Conservation (phyloP, 2,888 invertebrate genomes). For the Sesia bembeciformis region DNA sequence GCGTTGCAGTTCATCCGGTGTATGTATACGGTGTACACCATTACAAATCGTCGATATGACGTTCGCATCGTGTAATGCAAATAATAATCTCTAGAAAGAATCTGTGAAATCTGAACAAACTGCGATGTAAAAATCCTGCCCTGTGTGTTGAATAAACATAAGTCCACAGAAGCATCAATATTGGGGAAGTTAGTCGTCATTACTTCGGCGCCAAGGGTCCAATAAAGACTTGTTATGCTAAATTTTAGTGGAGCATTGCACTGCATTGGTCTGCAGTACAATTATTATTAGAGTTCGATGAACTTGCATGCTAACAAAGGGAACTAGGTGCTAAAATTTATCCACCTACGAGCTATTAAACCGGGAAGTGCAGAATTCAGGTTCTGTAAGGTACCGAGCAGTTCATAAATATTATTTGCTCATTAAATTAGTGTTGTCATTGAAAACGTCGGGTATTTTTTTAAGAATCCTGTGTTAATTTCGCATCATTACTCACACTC, state of each 20-base stretch:
- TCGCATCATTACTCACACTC: too few species aligned
- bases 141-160: too few species aligned
- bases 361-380: slow-evolving; percentile 5
- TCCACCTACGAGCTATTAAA: slow-evolving; percentile 5
- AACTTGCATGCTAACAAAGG: slow-evolving; percentile 39
- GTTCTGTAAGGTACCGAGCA: too few species aligned
- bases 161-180: slow-evolving; percentile 1
- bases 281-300: slow-evolving; percentile 62
- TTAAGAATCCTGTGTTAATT: too few species aligned
- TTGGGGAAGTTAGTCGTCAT: slow-evolving; percentile 11
- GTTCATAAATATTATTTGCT: too few species aligned
- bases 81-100: background rate
- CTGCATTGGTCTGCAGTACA: slow-evolving; percentile 49
- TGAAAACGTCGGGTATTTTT: too few species aligned
- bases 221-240: slow-evolving; percentile 68
- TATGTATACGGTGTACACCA: slow-evolving; percentile 31
- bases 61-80: background rate
- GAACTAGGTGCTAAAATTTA: slow-evolving; percentile 33
- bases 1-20: slow-evolving; percentile 43
- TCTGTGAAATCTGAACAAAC: background rate
- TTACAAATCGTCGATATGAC: slow-evolving; percentile 1
- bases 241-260: slow-evolving; percentile 71
- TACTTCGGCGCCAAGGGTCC: slow-evolving; percentile 32
- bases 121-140: background rate
- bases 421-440: too few species aligned